A percentile compares a stretch with the other conserved stretches of the same genome.
phyloP scores from a whole-genome alignment of 2,797 vertebrate species.

The Lepus oiostolus region DNA sequence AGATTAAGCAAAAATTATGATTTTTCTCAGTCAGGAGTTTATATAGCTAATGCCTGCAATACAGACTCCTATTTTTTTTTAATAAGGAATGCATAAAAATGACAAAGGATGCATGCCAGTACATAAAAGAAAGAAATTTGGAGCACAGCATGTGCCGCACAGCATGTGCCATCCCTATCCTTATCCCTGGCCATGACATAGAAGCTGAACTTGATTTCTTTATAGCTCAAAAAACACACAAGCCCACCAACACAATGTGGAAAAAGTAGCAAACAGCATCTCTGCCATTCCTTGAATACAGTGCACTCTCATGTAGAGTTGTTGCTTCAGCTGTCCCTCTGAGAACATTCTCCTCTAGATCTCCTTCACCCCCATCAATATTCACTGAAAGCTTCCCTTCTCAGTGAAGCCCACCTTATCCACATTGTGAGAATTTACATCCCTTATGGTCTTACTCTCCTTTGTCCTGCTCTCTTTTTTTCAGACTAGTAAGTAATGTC shows the following conservation, averaged over 20 bases:
- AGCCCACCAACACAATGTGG: rapidly evolving
- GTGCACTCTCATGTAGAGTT: rapidly evolving
- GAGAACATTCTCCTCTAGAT: background rate
- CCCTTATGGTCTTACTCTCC: too few relatives aligned
- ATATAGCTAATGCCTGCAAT: background rate
- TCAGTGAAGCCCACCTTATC: background rate
- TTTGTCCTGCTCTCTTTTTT: background rate
- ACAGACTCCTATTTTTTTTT: background rate
- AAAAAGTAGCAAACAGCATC: background rate
- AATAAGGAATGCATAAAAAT: background rate
- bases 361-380: background rate
- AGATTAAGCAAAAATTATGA: background rate
- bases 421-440: background rate
- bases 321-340: background rate
- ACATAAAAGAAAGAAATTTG: background rate
- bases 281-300: rapidly evolving
- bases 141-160: background rate
- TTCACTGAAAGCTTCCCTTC: background rate
- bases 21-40: background rate
- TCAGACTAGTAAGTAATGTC: background rate
- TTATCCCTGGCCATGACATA: background rate
- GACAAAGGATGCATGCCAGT: too few relatives aligned
- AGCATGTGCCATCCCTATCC: background rate
- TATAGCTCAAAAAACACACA: background rate
- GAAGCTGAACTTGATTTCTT: background rate